These are phyloP conservation scores for Drosophila busckii DNA, from an alignment of 1,140 invertebrate species.

Conservation along the genomic window DNA sequence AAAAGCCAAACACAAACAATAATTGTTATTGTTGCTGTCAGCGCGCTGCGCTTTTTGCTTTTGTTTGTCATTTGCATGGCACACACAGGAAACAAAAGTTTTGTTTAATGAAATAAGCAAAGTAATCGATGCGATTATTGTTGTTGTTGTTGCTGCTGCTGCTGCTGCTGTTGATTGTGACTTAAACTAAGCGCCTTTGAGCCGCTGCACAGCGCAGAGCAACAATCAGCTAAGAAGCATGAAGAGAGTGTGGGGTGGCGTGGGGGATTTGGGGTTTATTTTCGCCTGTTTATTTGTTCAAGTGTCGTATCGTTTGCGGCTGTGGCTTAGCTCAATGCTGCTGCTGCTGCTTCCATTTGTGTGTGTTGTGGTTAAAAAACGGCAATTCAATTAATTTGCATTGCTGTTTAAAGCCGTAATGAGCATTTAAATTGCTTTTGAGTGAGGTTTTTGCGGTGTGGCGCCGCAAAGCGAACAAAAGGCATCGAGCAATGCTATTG, in stretches of 20 bases:
- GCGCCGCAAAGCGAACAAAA: constrained; percentile 61
- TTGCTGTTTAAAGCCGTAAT: constrained; percentile 72
- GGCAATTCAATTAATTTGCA: constrained; percentile 74
- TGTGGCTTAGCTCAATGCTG: constrained; percentile 57
- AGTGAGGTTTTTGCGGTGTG: constrained; percentile 62
- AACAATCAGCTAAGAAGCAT: too few relatives aligned
- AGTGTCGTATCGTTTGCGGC: constrained; percentile 73
- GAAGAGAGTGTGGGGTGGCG: too few relatives aligned
- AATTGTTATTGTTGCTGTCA: constrained; percentile 12
- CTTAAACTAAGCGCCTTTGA: constrained; percentile 44
- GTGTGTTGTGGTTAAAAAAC: constrained; percentile 61
- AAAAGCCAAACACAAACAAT: too few relatives aligned
- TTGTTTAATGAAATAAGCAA: constrained; percentile 66
- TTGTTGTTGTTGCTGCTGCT: constrained; percentile 20
- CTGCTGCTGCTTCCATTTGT: constrained; percentile 1
- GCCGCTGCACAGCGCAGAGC: not conserved
- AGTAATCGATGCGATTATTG: constrained; percentile 62
- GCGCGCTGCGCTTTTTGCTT: constrained; percentile 44
- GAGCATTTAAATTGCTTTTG: constrained; percentile 75
- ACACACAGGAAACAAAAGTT: too few relatives aligned
- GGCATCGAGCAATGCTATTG: constrained; percentile 36
- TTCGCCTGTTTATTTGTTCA: constrained; percentile 68
- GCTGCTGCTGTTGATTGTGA: constrained; percentile 25
- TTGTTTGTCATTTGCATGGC: constrained; percentile 56
- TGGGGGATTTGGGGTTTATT: too few relatives aligned